phyloP scores from a whole-genome alignment of 2,113 vertebrate genomes.

The Psammodynastes pulverulentus region DNA sequence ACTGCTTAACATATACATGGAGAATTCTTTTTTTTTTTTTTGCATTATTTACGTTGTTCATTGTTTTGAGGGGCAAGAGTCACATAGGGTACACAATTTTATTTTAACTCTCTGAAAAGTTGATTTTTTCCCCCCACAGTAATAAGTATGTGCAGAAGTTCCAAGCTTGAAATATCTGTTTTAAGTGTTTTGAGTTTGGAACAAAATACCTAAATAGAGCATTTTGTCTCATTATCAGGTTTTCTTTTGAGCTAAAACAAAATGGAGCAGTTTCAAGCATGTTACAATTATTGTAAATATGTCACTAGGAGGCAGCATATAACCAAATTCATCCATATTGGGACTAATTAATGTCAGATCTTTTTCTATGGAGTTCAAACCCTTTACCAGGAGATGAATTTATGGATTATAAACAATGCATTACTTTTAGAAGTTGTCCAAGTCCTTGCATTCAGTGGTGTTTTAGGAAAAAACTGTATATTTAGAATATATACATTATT shows the following conservation, averaged over 20 bases:
- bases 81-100: neutral
- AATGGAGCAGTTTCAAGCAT: neutral
- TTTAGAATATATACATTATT: neutral
- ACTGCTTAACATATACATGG: neutral
- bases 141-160: neutral
- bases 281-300: neutral
- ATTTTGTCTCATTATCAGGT: neutral
- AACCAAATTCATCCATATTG: neutral
- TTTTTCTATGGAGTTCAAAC: neutral
- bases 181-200: neutral
- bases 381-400: neutral
- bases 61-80: neutral
- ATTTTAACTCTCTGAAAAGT: neutral
- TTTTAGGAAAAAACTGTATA: neutral
- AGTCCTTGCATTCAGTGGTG: neutral
- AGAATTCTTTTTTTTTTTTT: neutral
- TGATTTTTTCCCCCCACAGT: neutral
- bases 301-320: neutral
- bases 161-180: neutral
- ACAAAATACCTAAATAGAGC: neutral
- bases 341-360: neutral
- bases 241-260: neutral
- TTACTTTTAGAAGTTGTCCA: neutral
- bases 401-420: neutral
- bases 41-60: neutral